Evolutionary conservation across 2,797 vertebrate genomes (phyloP).

Genomic region (Heterohyrax brucei): DNA sequence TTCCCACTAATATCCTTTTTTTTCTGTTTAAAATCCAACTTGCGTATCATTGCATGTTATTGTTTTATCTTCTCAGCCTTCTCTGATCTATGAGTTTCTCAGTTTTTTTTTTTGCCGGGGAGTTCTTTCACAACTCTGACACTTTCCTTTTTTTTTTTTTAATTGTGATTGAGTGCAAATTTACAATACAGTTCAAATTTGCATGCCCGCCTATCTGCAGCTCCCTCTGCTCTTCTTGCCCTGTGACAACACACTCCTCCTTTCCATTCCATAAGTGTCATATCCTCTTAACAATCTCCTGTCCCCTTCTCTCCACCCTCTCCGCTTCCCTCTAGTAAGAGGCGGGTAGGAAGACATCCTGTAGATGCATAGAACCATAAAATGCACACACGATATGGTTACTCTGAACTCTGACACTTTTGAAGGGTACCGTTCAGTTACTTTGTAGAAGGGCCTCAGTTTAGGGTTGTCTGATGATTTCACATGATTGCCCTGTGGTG

Average conservation of each 20-base stretch:
- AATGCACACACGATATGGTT: too few species aligned
- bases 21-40: neutral
- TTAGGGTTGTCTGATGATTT: slow-evolving; percentile 47
- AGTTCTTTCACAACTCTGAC: neutral
- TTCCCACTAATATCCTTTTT: neutral
- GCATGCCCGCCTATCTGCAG: too few species aligned
- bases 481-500: neutral
- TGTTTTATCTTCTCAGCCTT: slow-evolving; percentile 32
- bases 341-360: too few species aligned
- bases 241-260: too few species aligned
- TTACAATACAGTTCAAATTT: too few species aligned
- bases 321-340: too few species aligned
- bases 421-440: neutral
- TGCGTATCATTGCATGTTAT: neutral
- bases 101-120: neutral
- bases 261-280: too few species aligned
- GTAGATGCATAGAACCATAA: too few species aligned
- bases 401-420: neutral
- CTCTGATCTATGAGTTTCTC: neutral
- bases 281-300: too few species aligned
- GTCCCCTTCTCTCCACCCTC: too few species aligned
- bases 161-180: too few species aligned
- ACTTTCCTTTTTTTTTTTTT: neutral
- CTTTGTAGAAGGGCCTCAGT: slow-evolving; percentile 36
- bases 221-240: too few species aligned